Percentiles rank a stretch among this genome's conserved stretches.
Evolutionary conservation across 2,113 vertebrate genomes (phyloP).

Genomic region (Charadrius vociferus): DNA sequence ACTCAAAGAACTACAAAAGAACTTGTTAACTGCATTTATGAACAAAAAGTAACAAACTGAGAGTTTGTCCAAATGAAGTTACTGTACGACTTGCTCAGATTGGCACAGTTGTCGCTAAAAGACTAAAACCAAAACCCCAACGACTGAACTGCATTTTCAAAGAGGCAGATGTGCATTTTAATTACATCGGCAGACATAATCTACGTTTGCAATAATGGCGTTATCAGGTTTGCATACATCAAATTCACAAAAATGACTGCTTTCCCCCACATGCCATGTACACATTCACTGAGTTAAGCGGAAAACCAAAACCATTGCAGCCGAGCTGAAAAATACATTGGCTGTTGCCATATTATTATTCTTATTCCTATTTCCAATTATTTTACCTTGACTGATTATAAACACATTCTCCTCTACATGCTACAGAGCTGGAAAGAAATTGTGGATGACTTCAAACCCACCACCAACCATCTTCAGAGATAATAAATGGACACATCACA

Average conservation of each 20-base stretch:
- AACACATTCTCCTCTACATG: not conserved
- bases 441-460: not conserved
- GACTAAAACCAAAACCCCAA: not conserved
- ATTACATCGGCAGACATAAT: not conserved
- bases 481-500: not conserved
- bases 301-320: not conserved
- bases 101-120: not conserved
- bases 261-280: not conserved
- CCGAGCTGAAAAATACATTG: not conserved
- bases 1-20: conserved; percentile 59
- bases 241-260: not conserved
- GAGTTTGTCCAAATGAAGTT: conserved; percentile 34
- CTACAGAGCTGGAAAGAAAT: not conserved
- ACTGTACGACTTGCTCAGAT: not conserved
- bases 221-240: not conserved
- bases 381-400: conserved; percentile 32
- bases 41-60: conserved; percentile 39
- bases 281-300: not conserved
- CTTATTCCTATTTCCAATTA: conserved; percentile 14
- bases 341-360: not conserved
- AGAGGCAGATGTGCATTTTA: conserved; percentile 48
- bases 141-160: not conserved
- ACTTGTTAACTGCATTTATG: conserved; percentile 58
- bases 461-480: not conserved
- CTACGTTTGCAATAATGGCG: not conserved